Evolutionary conservation across 2,888 invertebrate species (phyloP).

Genomic region (Digitonthophagus gazella): DNA sequence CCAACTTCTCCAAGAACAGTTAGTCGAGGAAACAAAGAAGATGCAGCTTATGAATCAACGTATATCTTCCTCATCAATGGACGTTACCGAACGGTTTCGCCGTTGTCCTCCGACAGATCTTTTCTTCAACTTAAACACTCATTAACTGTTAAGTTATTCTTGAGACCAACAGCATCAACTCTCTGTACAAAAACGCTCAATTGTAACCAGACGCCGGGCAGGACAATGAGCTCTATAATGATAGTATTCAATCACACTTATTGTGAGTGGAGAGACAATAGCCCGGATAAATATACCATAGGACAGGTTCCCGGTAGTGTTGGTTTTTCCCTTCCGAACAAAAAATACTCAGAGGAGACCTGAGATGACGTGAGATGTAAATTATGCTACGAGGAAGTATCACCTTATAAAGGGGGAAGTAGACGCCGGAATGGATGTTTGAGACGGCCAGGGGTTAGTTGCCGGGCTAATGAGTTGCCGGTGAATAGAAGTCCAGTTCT

Average conservation of each 20-base stretch:
- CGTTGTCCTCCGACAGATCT: neutral
- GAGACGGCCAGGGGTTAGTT: constrained; percentile 4
- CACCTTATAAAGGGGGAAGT: neutral
- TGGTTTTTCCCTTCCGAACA: neutral
- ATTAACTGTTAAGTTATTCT: neutral
- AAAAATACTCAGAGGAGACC: neutral
- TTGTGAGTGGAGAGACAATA: constrained; percentile 8
- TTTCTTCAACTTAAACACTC: neutral
- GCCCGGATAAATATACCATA: neutral
- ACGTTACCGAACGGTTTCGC: neutral
- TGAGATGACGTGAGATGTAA: constrained; percentile 4
- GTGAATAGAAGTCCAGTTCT: neutral
- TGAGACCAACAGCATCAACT: neutral
- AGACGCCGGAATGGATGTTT: constrained; percentile 1
- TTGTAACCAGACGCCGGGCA: neutral
- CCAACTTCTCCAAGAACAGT: neutral
- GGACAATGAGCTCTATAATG: constrained; percentile 1
- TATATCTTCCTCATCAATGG: neutral
- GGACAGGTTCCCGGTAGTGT: constrained; percentile 8
- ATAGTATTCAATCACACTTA: constrained; percentile 14
- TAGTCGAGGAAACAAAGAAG: neutral
- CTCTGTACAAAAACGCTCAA: neutral
- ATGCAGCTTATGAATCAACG: neutral
- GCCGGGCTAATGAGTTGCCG: constrained; percentile 2
- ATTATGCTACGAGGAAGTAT: constrained; percentile 15